These are phyloP conservation scores for Chrysochloris asiatica DNA, from an alignment of 2,113 vertebrate species.

Conservation along the genomic window DNA sequence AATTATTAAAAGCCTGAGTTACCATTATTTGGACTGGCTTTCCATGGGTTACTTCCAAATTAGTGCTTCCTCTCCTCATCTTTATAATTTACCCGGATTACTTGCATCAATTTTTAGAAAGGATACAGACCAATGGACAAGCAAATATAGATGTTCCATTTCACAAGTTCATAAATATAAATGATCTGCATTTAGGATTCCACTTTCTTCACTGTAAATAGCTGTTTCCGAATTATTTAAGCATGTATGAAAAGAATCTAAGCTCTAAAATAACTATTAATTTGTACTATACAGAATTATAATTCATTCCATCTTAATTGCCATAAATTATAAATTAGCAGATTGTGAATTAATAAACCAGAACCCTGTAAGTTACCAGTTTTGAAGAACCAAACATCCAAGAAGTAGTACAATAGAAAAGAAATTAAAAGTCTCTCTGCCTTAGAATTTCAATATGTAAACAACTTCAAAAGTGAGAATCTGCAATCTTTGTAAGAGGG, in stretches of 20 bases:
- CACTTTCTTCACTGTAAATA: slow-evolving; percentile 30
- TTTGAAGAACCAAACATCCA: slow-evolving; percentile 52
- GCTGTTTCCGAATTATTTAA: slow-evolving; percentile 41
- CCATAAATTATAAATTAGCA: slow-evolving; percentile 44
- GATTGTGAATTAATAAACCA: slow-evolving; percentile 40
- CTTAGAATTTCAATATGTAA: slow-evolving; percentile 55
- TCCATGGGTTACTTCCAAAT: no score
- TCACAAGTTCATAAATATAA: slow-evolving; percentile 53
- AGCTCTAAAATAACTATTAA: slow-evolving; percentile 54
- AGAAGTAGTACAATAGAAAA: slow-evolving; percentile 35
- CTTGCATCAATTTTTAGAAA: slow-evolving; percentile 58
- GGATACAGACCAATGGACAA: slow-evolving; percentile 39
- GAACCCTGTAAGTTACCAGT: neutral
- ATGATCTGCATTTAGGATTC: slow-evolving; percentile 22
- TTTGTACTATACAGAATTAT: slow-evolving; percentile 43
- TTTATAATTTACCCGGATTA: no score
- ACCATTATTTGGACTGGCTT: no score
- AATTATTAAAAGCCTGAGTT: no score
- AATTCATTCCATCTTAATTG: slow-evolving; percentile 45
- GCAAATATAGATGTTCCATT: slow-evolving; percentile 44
- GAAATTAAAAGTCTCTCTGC: slow-evolving; percentile 11
- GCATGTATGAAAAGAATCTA: slow-evolving; percentile 45
- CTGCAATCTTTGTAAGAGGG: slow-evolving; percentile 32
- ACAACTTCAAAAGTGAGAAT: slow-evolving; percentile 50
- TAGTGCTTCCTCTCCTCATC: no score